phyloP scores from a whole-genome alignment of 2,113 vertebrate genomes.

The Crotalus horridus region DNA sequence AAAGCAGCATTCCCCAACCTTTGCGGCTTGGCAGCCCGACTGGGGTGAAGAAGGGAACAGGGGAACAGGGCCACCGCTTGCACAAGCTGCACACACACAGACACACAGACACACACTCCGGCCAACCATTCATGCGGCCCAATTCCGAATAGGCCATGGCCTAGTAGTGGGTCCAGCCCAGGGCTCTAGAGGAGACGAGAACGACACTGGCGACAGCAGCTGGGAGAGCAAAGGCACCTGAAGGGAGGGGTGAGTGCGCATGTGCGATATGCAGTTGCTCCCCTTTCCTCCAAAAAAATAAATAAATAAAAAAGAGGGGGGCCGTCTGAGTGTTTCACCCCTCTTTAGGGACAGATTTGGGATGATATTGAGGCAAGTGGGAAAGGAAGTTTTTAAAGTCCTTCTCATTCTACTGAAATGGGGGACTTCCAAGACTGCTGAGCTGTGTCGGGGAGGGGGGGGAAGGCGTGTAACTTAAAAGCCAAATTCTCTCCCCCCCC shows the following conservation, averaged over 20 bases:
- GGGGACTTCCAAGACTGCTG: not conserved
- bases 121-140: no score
- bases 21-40: no score
- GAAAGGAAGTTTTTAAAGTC: not conserved
- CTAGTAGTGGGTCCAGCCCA: no score
- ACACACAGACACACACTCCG: no score
- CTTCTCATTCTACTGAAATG: not conserved
- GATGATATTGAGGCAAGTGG: not conserved
- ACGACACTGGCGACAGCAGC: not conserved
- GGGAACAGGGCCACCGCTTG: no score
- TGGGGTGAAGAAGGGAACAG: no score
- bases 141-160: no score
- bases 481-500: not conserved
- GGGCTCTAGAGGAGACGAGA: not conserved
- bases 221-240: not conserved
- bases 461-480: not conserved
- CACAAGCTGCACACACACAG: no score
- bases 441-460: not conserved
- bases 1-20: no score
- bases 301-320: not conserved
- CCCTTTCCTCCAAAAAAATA: not conserved
- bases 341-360: not conserved
- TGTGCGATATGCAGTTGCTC: not conserved
- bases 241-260: constrained; percentile 14
- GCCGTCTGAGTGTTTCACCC: not conserved